Evolutionary conservation across 2,113 vertebrate genomes (phyloP).

Genomic region (Bostrychus sinensis): DNA sequence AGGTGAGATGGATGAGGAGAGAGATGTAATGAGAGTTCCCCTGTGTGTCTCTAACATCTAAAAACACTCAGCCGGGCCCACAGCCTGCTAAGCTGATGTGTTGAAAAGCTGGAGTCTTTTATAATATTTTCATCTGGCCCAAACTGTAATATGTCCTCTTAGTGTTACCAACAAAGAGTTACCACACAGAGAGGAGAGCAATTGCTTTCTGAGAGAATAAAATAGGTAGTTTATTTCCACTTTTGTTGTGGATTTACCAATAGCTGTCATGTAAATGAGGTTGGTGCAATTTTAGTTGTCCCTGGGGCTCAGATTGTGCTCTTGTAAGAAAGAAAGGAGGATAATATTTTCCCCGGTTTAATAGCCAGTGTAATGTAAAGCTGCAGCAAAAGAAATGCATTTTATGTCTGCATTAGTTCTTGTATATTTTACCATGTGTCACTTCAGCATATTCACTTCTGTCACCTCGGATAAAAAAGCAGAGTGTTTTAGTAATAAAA

Average conservation of each 20-base stretch:
- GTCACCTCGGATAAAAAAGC: conserved; percentile 22
- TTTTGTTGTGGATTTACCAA: conserved; percentile 62
- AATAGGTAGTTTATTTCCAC: conserved; percentile 22
- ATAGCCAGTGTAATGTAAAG: conserved; percentile 39
- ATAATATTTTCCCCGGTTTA: conserved; percentile 61
- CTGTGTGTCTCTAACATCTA: conserved; percentile 31
- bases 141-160: conserved; percentile 42
- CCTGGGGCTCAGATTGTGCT: conserved; percentile 66
- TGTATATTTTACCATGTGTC: conserved; percentile 30
- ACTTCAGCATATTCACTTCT: conserved; percentile 5
- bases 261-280: conserved; percentile 69
- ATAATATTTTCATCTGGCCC: conserved; percentile 37
- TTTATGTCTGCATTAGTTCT: conserved; percentile 47
- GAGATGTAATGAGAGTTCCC: conserved; percentile 53
- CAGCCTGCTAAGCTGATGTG: conserved; percentile 25
- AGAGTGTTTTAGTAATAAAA: conserved; percentile 18
- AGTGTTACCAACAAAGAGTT: conserved; percentile 44
- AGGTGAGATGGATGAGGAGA: conserved; percentile 58
- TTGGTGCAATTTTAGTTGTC: conserved; percentile 69
- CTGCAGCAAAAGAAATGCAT: conserved; percentile 36
- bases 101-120: conserved; percentile 9
- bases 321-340: conserved; percentile 47
- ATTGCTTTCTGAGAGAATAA: conserved; percentile 52
- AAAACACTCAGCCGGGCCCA: conserved; percentile 18
- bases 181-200: conserved; percentile 32